Base-by-base conservation (phyloP, 2,113 vertebrate species). In the Gobius niger region DNA sequence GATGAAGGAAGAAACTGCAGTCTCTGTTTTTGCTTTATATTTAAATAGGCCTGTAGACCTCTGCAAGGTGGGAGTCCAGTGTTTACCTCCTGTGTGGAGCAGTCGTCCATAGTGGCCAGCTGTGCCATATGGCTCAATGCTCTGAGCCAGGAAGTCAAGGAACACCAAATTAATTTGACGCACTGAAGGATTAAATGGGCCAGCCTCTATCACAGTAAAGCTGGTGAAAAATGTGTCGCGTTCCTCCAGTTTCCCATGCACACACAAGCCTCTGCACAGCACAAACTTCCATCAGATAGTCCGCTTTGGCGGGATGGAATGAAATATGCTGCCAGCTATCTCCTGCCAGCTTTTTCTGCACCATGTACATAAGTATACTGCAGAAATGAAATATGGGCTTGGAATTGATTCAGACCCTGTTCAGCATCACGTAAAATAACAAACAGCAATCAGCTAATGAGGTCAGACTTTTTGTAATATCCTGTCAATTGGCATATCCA, bases 81-180 rank as follows among this genome's bases (percentile, higher is more conserved):
- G 7, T 47, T 65, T 57, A 76, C 66, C 72, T 74, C 77, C 77
- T 73, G 18, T 49, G 69, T 19, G 19, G 49, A 16, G 18, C 53
- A 65, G 67, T 68, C 68, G 78, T 81, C 68, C 80, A 71, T 75
- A 24, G 67, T 65, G 67, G 63, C 69, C 73, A 68, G 68, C 19
- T 2, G 42, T 44, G 65, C 85, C 85, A 90, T 85, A 86, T 87
- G 85, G 77, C 64, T 65, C 62, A 44, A 9, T 44, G 56, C 56
- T 65, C 63, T 53, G 79, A 74, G 81, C 84, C 82, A 77, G 66
- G 46, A 68, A 87, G 82, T 86, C 77, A 82, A 89, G 84, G 79
- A 87, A 87, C 73, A 86, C 63, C 70, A 85, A 82, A 87, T 89
- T 76, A 86, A 87, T 87, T 87, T 65, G 40, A 65, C 3, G 54